Evolutionary conservation across 37 sponge, comb jelly and placozoan genomes (phyloP), one percentile per base, ranked within the genome.

Genomic region (Ephydatia muelleri): DNA sequence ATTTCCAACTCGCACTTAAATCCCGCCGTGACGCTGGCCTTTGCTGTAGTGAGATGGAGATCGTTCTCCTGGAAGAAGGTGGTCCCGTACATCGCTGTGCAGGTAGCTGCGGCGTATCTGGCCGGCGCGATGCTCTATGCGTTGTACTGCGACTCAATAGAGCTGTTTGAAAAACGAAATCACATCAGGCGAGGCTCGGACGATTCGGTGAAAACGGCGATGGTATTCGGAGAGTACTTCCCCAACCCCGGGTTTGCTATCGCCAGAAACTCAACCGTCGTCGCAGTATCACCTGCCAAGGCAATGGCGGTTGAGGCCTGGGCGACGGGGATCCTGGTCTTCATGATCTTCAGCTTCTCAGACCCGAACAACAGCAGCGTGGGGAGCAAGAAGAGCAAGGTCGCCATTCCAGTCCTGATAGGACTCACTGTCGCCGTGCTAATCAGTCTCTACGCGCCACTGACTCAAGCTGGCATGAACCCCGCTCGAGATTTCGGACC

Each of bases 211-310:
- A 37, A 38, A 3, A 49, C 89, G 12, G 89, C 83, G 9, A 89
- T 89, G 89, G 22, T 89, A 21, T 89, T 89, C 49, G 89, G 84
- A 38, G 89, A 89, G 32, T 89, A 89, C 75, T 89, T 89, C 65
- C 89, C 89, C 4, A 83, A 89, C 49, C 84, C 89, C 0, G 84
- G 57, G 1, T 57, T 70, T 16, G 65, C 35, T 5, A 33, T 66
- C 33, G 12, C 11, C n/a, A 27, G 8, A 47, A 32, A 67, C 32
- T 23, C 68, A 28, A 27, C 38, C 0, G 31, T 38, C 14, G 23
- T 25, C 22, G 35, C 67, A 6, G 30, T 68, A 8, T 81, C 82
- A 29, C 27, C 64, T 3, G 37, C 70, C 27, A 67, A 68, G 70
- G 82, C 82, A 0, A 33, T 81, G 38, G 26, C 68, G 4, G 67